phyloP scores from a whole-genome alignment of 1,140 invertebrate species.

The Drosophila paulistorum region DNA sequence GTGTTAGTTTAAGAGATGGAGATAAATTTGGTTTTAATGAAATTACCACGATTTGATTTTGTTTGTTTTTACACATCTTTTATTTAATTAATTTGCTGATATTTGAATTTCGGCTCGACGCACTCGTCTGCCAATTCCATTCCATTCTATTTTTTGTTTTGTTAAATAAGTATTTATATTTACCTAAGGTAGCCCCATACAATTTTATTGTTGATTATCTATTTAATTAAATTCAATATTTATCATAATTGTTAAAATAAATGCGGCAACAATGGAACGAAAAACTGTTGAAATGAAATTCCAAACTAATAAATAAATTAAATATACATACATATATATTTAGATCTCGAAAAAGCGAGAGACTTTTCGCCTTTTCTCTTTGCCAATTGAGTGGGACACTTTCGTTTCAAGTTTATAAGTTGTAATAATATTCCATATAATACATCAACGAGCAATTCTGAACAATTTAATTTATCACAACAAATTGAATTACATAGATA shows the following conservation, averaged over 20 bases:
- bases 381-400: conserved; percentile 8
- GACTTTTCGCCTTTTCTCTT: background rate
- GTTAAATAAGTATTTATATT: conserved; percentile 36
- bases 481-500: conserved; percentile 60
- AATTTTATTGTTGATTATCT: conserved; percentile 75
- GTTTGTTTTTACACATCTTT: conserved; percentile 66
- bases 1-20: conserved; percentile 8
- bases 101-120: conserved; percentile 52
- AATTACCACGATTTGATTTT: conserved; percentile 67
- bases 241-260: conserved; percentile 44
- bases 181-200: conserved; percentile 67
- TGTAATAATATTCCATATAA: conserved; percentile 2
- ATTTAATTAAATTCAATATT: conserved; percentile 69
- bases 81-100: conserved; percentile 68
- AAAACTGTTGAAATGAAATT: conserved; percentile 9
- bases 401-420: background rate
- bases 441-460: conserved; percentile 41
- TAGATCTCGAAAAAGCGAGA: background rate
- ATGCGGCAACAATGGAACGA: conserved; percentile 25
- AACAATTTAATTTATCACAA: conserved; percentile 72
- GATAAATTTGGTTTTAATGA: conserved; percentile 55
- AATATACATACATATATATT: background rate
- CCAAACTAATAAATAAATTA: conserved; percentile 25
- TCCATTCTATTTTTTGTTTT: conserved; percentile 31
- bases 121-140: conserved; percentile 13